phyloP scores from a whole-genome alignment of 2,113 vertebrate genomes.

The Spermophilus dauricus region DNA sequence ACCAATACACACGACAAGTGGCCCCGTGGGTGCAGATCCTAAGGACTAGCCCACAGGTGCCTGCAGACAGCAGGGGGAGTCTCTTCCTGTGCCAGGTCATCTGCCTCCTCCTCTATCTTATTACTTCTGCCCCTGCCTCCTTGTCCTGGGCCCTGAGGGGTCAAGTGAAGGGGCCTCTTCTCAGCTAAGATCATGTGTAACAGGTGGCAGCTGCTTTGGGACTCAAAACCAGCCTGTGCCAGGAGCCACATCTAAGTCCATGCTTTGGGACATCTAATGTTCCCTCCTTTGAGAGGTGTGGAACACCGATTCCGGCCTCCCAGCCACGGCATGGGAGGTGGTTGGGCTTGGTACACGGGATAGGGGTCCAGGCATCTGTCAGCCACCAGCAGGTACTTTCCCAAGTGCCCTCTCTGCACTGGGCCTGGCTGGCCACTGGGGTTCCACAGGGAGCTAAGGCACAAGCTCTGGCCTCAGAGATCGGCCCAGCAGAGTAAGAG shows the following conservation, averaged over 20 bases:
- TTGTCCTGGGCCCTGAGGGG: background rate
- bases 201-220: background rate
- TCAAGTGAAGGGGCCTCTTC: background rate
- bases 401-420: background rate
- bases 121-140: background rate
- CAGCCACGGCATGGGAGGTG: background rate
- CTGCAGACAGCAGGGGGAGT: background rate
- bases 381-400: background rate
- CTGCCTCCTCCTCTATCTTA: too few species aligned
- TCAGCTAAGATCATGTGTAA: background rate
- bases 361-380: background rate
- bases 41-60: background rate
- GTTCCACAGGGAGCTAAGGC: background rate
- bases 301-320: background rate
- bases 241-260: background rate
- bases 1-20: background rate
- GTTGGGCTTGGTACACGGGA: background rate
- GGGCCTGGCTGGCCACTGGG: background rate
- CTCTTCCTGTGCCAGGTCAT: too few species aligned
- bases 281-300: background rate
- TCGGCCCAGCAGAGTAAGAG: background rate
- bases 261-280: background rate
- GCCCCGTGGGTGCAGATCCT: background rate
- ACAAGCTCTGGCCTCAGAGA: background rate
- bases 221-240: background rate